These are phyloP conservation scores for Pollenia angustigena DNA, from an alignment of 2,888 invertebrate genomes.

Conservation along the genomic window DNA sequence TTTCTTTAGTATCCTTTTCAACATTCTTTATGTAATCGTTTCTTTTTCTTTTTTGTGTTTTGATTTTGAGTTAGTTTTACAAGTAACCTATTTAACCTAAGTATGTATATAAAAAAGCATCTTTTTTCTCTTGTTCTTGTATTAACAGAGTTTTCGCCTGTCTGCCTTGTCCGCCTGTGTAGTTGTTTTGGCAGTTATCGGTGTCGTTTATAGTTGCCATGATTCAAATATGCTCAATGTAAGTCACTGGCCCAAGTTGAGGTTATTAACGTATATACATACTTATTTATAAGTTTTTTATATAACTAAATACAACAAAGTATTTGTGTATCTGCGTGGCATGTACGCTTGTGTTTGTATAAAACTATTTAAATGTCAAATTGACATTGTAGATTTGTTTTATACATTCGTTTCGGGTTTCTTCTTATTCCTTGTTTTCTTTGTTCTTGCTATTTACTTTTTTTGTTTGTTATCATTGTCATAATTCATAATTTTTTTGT, in stretches of 20 bases:
- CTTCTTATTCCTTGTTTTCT: constrained; percentile 15
- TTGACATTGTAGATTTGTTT: constrained; percentile 65
- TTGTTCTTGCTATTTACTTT: constrained; percentile 23
- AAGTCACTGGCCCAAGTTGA: constrained; percentile 73
- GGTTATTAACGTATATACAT: constrained; percentile 62
- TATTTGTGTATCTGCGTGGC: constrained; percentile 7
- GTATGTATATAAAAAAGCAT: too few relatives aligned
- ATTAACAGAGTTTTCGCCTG: constrained; percentile 13
- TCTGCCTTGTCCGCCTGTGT: constrained; percentile 25
- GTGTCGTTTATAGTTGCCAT: constrained; percentile 43
- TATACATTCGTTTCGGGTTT: constrained; percentile 35
- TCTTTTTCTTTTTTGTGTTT: constrained; percentile 7
- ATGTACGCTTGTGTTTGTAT: background rate
- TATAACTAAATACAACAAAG: background rate
- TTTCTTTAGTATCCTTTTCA: constrained; percentile 48
- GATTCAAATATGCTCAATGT: constrained; percentile 55
- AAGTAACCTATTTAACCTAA: constrained; percentile 48
- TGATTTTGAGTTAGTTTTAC: constrained; percentile 25
- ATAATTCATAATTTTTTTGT: constrained; percentile 39
- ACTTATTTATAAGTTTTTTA: background rate
- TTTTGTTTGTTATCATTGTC: constrained; percentile 57
- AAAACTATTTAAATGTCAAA: constrained; percentile 59
- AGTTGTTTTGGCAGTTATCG: constrained; percentile 17
- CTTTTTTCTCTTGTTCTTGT: constrained; percentile 18
- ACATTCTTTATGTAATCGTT: constrained; percentile 31